Percentiles rank a stretch among this genome's conserved stretches.
Conservation (phyloP, 2,797 vertebrate species). For the Sebastes kiyomatsui region DNA sequence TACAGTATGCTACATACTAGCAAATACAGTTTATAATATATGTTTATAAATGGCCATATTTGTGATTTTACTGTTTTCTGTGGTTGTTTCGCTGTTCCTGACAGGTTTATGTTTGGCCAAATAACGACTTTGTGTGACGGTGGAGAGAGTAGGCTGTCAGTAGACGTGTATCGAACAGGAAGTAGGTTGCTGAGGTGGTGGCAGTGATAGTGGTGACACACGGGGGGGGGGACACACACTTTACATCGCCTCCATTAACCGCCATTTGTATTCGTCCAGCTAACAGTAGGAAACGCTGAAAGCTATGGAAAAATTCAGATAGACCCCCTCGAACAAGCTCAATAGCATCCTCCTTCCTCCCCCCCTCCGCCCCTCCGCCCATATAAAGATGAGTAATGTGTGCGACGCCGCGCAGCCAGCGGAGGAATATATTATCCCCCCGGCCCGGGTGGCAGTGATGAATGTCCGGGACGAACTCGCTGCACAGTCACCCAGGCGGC, state of each 20-base stretch:
- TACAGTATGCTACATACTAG: neutral
- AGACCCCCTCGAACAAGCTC: conserved; percentile 17
- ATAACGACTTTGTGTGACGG: neutral
- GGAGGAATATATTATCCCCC: conserved; percentile 78
- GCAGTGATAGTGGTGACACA: neutral
- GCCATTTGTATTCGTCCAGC: conserved; percentile 42
- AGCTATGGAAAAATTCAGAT: conserved; percentile 69
- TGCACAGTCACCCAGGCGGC: conserved; percentile 71
- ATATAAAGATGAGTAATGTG: conserved; percentile 81
- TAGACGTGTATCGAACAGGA: conserved; percentile 17
- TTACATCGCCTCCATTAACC: conserved; percentile 50
- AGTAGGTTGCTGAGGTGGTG: conserved; percentile 2
- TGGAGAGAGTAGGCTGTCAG: neutral
- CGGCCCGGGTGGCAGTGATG: conserved; percentile 74
- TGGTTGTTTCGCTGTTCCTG: neutral
- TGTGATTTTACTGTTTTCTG: neutral
- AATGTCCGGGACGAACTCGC: conserved; percentile 68
- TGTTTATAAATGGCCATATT: neutral
- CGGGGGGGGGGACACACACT: neutral
- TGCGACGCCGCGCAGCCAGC: conserved; percentile 55
- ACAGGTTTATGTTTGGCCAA: neutral
- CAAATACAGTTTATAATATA: neutral
- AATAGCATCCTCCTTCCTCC: neutral
- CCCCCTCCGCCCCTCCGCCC: neutral
- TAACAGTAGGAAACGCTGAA: conserved; percentile 58